Conservation (phyloP, 2,888 invertebrate genomes). For the Strigamia maritima region DNA sequence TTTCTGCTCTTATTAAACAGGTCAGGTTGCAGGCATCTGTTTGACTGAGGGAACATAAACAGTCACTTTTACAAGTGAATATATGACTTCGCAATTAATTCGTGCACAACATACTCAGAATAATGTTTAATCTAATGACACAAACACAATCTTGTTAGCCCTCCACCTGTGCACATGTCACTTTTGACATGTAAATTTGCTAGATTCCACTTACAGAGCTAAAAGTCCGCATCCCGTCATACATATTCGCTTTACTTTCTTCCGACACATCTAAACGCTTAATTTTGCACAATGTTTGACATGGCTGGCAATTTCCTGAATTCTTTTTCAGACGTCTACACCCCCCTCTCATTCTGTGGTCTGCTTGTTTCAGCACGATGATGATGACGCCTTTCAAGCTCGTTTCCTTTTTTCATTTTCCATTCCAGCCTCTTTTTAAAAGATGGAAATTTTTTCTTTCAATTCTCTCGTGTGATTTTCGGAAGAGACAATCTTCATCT, state of each 20-base stretch:
- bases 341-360: conserved; percentile 16
- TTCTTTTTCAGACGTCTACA: conserved; percentile 16
- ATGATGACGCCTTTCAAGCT: conserved; percentile 17
- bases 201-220: not conserved
- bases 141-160: not conserved
- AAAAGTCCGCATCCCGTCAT: not conserved
- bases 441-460: conserved; percentile 28
- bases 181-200: conserved; percentile 2
- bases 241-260: not conserved
- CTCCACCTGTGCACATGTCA: not conserved
- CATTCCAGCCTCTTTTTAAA: conserved; percentile 23
- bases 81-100: conserved; percentile 16
- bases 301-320: conserved; percentile 27
- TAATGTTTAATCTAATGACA: conserved; percentile 13
- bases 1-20: conserved; percentile 31
- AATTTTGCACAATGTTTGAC: conserved; percentile 34
- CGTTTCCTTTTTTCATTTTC: conserved; percentile 31
- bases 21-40: conserved; percentile 24
- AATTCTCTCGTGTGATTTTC: conserved; percentile 21
- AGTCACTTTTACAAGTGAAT: conserved; percentile 18
- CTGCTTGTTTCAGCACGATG: conserved; percentile 20
- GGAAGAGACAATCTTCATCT: conserved; percentile 5
- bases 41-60: conserved; percentile 18
- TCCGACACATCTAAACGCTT: not conserved
- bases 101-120: not conserved